Evolutionary conservation across 92 coral and sea anemone species (phyloP), one percentile per base, ranked within the genome.

Genomic region (Chrysogorgia sp.): DNA sequence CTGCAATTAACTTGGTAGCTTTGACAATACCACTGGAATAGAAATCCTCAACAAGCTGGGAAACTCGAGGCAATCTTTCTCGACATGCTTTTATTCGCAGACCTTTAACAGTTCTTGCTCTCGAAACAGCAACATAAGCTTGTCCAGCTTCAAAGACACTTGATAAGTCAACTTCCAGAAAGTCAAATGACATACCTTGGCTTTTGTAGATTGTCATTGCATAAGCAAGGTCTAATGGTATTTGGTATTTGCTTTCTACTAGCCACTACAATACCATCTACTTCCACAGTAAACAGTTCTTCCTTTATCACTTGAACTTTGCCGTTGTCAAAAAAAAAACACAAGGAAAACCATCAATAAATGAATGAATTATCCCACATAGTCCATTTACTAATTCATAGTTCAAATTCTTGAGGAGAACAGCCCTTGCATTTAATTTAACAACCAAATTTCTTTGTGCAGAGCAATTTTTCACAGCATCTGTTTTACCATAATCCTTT

Each of bases 111-210:
- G 68, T 28, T 3, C 2, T 30, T 10, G 58, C 41, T 34, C 84
- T 56, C n/a, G 85, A 81, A 20, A 81, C 40, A 31, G 80, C 85
- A 26, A 81, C 85, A 81, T 71, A 81, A 14, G 85, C 80, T 22
- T 81, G 85, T 14, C 85, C 85, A 14, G 55, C 50, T 48, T 81
- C 85, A 25, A 81, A 81, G 7, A 81, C 85, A 14, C 34, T 40
- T 1, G 50, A 23, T 34, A 81, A n/a, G 34, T 81, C 80, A 1
- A 81, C 74, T 40, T 81, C 85, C 19, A 81, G 45, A 30, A 9
- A 71, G 13, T 40, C 40, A 25, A 71, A 71, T 3, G 37, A 17
- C 79, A 60, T 71, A 0, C 80, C 85, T 61, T 81, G 85, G 37
- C 79, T 58, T 58, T 81, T 81, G 68, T 71, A 74, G 35, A 81